These are phyloP conservation scores for Rhombomys opimus DNA, from an alignment of 2,113 vertebrate genomes.

Conservation along the genomic window DNA sequence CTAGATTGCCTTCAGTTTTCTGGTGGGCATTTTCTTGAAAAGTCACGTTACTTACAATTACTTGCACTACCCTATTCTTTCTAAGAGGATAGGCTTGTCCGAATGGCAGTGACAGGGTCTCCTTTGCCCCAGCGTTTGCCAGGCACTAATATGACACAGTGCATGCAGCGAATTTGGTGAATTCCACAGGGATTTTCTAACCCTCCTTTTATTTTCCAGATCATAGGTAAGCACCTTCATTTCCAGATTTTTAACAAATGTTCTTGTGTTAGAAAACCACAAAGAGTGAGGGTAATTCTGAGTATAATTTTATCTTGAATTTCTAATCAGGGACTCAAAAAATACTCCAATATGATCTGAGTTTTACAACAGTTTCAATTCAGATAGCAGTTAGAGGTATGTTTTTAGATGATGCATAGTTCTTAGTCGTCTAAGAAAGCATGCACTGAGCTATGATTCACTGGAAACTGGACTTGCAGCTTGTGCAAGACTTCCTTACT, in stretches of 20 bases:
- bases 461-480: not conserved
- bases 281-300: not conserved
- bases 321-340: not conserved
- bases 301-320: not conserved
- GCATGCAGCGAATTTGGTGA: accelerated
- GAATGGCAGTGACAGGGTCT: not conserved
- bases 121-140: not conserved
- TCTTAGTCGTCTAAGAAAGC: not conserved
- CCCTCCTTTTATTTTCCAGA: not conserved
- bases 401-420: not conserved
- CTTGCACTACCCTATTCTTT: not conserved
- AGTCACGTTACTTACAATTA: not conserved
- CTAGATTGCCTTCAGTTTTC: not conserved
- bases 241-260: not conserved
- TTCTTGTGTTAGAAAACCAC: constrained; percentile 38
- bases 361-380: constrained; percentile 8
- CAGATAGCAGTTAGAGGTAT: not conserved
- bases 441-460: not conserved
- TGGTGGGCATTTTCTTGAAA: not conserved
- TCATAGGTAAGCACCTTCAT: not conserved
- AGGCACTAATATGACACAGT: not conserved
- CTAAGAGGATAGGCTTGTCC: not conserved
- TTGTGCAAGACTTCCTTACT: not conserved
- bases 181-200: not conserved
- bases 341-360: not conserved